These are phyloP conservation scores for Telenomus remus DNA, from an alignment of 1,140 invertebrate species.

Conservation along the genomic window DNA sequence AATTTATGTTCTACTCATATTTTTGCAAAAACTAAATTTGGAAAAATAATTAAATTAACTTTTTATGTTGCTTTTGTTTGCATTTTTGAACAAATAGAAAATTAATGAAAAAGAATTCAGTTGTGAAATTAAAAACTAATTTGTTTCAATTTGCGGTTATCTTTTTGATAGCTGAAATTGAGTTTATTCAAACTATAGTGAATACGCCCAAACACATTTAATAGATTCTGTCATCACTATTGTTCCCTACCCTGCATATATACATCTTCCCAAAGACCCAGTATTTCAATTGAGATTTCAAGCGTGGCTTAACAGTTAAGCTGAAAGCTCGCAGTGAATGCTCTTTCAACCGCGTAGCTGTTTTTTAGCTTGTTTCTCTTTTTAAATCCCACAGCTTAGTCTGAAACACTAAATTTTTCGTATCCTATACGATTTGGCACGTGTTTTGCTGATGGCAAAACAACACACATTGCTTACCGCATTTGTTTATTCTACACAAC, in stretches of 20 bases:
- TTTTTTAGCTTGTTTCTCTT: conserved; percentile 60
- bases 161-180: conserved; percentile 4
- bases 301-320: conserved; percentile 57
- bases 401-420: conserved; percentile 55
- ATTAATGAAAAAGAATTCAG: no score
- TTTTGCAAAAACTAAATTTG: no score
- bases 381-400: conserved; percentile 55
- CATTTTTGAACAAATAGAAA: no score
- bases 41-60: no score
- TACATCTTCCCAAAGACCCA: conserved; percentile 50
- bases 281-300: conserved; percentile 60
- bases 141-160: background rate
- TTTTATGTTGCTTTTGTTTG: no score
- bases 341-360: conserved; percentile 52
- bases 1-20: no score
- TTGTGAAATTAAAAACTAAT: background rate
- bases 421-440: conserved; percentile 54
- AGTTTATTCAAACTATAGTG: conserved; percentile 11
- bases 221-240: conserved; percentile 45
- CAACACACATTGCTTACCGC: conserved; percentile 23
- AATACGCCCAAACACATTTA: conserved; percentile 4
- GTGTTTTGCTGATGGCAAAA: conserved; percentile 56
- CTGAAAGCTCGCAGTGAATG: conserved; percentile 55
- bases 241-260: conserved; percentile 45
- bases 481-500: conserved; percentile 28